Percentiles rank a stretch among this genome's conserved stretches.
These are phyloP conservation scores for Pipistrellus kuhlii DNA, from an alignment of 2,797 vertebrate genomes.

Conservation along the genomic window DNA sequence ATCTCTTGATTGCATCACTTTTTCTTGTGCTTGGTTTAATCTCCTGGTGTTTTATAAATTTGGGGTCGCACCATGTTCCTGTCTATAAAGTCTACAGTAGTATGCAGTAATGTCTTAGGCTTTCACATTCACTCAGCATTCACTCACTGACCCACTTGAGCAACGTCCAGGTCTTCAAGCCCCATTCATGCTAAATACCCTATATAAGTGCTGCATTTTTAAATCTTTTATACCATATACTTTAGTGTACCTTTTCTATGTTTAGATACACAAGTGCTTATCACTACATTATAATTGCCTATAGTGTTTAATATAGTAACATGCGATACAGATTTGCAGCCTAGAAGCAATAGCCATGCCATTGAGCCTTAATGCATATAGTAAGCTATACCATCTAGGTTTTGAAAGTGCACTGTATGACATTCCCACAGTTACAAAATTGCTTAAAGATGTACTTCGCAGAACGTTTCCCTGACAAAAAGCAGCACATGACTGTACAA, in stretches of 20 bases:
- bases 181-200: neutral
- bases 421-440: neutral
- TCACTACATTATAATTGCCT: neutral
- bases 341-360: neutral
- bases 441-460: neutral
- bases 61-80: neutral
- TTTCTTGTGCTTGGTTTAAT: neutral
- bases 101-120: neutral
- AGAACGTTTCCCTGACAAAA: neutral
- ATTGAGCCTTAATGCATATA: neutral
- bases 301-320: neutral
- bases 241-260: neutral
- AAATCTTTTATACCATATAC: neutral
- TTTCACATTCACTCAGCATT: neutral
- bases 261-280: neutral
- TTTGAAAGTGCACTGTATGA: neutral
- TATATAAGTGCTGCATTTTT: neutral
- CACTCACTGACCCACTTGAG: neutral
- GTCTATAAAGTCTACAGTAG: neutral
- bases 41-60: neutral
- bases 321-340: neutral
- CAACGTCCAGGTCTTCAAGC: neutral
- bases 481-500: neutral
- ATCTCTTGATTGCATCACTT: neutral
- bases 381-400: neutral